Evolutionary conservation across 2,888 invertebrate species (phyloP).

Genomic region (Eurytoma adleriae): DNA sequence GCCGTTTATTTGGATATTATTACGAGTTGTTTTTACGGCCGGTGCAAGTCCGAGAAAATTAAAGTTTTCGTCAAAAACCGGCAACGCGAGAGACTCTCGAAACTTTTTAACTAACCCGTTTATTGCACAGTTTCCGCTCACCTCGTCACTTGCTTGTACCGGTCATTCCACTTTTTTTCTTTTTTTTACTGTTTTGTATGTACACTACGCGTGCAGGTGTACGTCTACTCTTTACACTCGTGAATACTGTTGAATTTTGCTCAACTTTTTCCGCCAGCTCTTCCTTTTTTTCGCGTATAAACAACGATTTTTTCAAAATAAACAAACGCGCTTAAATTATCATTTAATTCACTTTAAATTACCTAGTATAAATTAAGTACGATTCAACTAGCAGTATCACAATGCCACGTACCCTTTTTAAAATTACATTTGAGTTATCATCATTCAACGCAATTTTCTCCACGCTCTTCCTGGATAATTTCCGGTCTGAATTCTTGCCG

Average conservation of each 20-base stretch:
- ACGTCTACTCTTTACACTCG: background rate
- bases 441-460: too few relatives aligned
- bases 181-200: background rate
- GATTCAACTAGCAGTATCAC: too few relatives aligned
- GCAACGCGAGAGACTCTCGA: background rate
- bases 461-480: too few relatives aligned
- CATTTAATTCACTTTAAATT: too few relatives aligned
- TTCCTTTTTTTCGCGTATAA: background rate
- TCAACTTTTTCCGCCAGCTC: background rate
- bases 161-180: background rate
- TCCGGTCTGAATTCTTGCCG: background rate
- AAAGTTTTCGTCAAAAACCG: conserved; percentile 48
- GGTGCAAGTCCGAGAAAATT: conserved; percentile 18
- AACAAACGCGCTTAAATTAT: too few relatives aligned
- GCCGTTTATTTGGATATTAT: conserved; percentile 48
- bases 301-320: too few relatives aligned
- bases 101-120: conserved; percentile 55
- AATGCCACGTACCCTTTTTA: background rate
- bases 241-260: background rate
- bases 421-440: too few relatives aligned
- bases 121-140: conserved; percentile 43
- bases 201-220: background rate
- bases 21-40: conserved; percentile 42
- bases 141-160: background rate
- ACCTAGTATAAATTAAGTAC: too few relatives aligned